Evolutionary conservation across 1,140 invertebrate species (phyloP).

Genomic region (Drosophila melanica): DNA sequence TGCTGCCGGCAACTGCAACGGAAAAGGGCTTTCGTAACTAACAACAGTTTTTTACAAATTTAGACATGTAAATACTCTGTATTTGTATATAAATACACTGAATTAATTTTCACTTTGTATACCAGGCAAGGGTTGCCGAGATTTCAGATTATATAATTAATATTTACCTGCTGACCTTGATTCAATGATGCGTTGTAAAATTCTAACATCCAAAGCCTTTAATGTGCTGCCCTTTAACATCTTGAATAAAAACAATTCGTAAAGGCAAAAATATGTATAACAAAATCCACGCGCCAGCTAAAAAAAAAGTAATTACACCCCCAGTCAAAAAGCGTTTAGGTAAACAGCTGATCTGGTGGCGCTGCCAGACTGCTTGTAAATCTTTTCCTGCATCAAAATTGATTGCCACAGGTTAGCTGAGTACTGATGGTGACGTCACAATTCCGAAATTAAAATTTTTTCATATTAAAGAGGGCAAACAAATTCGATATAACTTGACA

Average conservation of each 20-base stretch:
- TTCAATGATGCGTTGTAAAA: slow-evolving; percentile 47
- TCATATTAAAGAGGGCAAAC: too few species aligned
- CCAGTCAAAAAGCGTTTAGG: neutral
- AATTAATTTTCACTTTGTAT: slow-evolving; percentile 17
- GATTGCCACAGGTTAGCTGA: too few species aligned
- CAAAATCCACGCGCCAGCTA: neutral
- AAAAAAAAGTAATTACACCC: neutral
- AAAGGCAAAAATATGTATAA: neutral
- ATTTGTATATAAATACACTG: slow-evolving; percentile 13
- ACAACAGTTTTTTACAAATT: slow-evolving; percentile 62
- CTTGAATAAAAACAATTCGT: slow-evolving; percentile 21
- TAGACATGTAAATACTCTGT: slow-evolving; percentile 3
- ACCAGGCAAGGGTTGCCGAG: slow-evolving; percentile 20
- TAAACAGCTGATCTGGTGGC: neutral
- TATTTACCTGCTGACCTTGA: slow-evolving; percentile 79
- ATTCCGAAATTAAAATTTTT: too few species aligned
- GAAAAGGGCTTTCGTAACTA: slow-evolving; percentile 9
- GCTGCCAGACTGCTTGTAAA: slow-evolving; percentile 37
- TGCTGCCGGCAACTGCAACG: slow-evolving; percentile 40
- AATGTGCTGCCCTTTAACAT: slow-evolving; percentile 64
- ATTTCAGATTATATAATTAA: slow-evolving; percentile 62
- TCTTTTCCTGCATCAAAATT: too few species aligned
- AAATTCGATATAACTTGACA: too few species aligned
- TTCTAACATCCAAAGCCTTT: slow-evolving; percentile 61
- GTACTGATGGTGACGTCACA: too few species aligned